Evolutionary conservation across 2,113 vertebrate genomes (phyloP).

Genomic region (Serranochromis macrocephalus): DNA sequence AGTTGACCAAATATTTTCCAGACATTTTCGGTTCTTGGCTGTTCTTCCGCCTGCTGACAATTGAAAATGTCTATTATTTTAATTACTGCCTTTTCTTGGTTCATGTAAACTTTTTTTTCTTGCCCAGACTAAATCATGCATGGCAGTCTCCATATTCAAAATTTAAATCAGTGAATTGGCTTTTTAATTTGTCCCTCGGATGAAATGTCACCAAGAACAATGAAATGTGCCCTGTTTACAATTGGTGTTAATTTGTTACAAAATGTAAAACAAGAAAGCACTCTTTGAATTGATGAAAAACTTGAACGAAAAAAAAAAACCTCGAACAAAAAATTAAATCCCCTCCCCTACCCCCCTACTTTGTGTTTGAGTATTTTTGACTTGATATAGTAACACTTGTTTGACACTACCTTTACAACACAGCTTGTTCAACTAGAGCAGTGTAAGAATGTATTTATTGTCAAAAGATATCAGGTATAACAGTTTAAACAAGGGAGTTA

Average conservation of each 20-base stretch:
- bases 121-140: slow-evolving; percentile 18
- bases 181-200: slow-evolving; percentile 61
- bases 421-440: neutral
- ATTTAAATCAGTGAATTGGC: slow-evolving; percentile 64
- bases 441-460: neutral
- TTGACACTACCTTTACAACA: neutral
- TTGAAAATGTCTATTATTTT: slow-evolving; percentile 1
- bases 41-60: slow-evolving; percentile 64
- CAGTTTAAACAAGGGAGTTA: neutral
- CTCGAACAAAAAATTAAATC: slow-evolving; percentile 55
- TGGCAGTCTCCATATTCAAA: slow-evolving; percentile 58
- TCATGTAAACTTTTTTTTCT: neutral
- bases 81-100: neutral
- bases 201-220: slow-evolving; percentile 46
- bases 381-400: neutral
- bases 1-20: neutral
- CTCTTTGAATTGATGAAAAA: slow-evolving; percentile 46
- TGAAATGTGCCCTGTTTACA: slow-evolving; percentile 21
- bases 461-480: neutral
- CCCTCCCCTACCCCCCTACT: slow-evolving; percentile 53
- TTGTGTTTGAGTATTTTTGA: slow-evolving; percentile 6
- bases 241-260: slow-evolving; percentile 50
- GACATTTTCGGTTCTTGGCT: slow-evolving; percentile 19
- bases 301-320: neutral
- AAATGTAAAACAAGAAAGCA: neutral